Percentiles rank a stretch among this genome's conserved stretches.
Evolutionary conservation across 2,797 vertebrate genomes (phyloP).

Genomic region (Myotis daubentonii): DNA sequence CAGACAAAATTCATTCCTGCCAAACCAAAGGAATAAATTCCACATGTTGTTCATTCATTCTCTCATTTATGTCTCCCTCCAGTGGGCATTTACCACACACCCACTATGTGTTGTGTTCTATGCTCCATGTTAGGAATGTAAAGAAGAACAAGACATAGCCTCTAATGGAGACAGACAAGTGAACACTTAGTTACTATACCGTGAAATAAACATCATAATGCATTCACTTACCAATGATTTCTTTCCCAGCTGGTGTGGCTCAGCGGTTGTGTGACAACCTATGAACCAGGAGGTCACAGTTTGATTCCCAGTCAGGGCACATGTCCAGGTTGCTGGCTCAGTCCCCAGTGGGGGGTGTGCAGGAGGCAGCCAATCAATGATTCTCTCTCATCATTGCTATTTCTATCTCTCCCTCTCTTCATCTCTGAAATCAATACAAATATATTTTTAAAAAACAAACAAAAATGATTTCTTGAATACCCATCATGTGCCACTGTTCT

Average conservation of each 20-base stretch:
- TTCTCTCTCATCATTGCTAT: no score
- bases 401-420: no score
- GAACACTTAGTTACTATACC: not conserved
- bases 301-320: no score
- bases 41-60: not conserved
- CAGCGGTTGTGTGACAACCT: no score
- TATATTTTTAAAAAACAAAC: no score
- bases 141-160: slow-evolving; percentile 3
- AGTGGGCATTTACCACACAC: not conserved
- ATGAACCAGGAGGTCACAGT: no score
- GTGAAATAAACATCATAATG: slow-evolving; percentile 33
- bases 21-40: not conserved
- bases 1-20: not conserved
- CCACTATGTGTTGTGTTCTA: not conserved
- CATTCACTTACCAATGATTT: slow-evolving; percentile 25
- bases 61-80: slow-evolving; percentile 27
- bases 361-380: no score
- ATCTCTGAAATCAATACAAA: no score
- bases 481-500: not conserved
- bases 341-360: no score
- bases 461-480: slow-evolving; percentile 38
- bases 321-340: no score
- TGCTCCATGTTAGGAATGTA: not conserved
- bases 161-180: not conserved
- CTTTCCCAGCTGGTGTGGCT: not conserved